phyloP scores from a whole-genome alignment of 2,888 invertebrate genomes.

The Trachelus stipa region DNA sequence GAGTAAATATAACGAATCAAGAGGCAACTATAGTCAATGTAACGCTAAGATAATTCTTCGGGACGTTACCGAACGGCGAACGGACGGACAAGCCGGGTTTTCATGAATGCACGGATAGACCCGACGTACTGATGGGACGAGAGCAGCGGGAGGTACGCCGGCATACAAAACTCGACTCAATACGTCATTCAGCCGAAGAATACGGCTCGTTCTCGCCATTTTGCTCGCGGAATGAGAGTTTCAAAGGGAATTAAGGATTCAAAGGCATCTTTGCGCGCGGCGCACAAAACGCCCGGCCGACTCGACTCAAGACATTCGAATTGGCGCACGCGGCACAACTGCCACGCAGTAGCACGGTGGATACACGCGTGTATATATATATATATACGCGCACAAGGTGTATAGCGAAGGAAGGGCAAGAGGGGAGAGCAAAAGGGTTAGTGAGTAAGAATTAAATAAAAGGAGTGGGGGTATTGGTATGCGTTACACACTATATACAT shows the following conservation, averaged over 20 bases:
- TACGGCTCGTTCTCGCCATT: conserved; percentile 65
- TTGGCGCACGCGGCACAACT: background rate
- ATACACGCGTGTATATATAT: background rate
- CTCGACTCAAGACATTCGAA: conserved; percentile 14
- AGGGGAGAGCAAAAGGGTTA: background rate
- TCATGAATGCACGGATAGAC: background rate
- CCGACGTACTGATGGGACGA: conserved; percentile 27
- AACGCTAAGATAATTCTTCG: background rate
- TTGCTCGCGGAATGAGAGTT: conserved; percentile 65
- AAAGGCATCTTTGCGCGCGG: conserved; percentile 65
- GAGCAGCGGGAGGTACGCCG: conserved; percentile 52
- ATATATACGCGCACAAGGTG: background rate
- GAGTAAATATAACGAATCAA: conserved; percentile 17
- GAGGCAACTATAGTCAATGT: background rate
- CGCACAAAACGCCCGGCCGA: conserved; percentile 58
- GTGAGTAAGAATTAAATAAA: background rate
- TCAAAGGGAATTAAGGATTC: conserved; percentile 67
- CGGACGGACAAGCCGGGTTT: background rate
- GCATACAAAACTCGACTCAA: conserved; percentile 66
- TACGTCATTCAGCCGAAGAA: conserved; percentile 66
- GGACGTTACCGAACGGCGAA: background rate
- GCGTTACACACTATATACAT: background rate
- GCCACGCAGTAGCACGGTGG: background rate
- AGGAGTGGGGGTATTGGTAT: background rate
- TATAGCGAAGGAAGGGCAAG: background rate